Conservation (phyloP, 2,888 invertebrate genomes). For the Euzophera pinguis region DNA sequence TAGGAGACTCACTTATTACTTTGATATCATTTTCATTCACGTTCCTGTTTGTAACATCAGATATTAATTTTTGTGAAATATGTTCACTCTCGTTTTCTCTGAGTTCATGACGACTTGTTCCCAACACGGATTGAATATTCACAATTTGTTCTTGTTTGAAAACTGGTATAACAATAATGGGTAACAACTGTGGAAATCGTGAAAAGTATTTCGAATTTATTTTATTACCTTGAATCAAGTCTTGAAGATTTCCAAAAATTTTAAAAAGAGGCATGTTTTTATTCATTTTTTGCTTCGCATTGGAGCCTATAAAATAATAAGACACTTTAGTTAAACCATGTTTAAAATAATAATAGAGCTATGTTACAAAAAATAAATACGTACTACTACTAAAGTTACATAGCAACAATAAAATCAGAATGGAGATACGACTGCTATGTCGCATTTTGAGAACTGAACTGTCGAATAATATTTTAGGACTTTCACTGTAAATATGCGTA, state of each 20-base stretch:
- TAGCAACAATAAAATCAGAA: conserved; percentile 25
- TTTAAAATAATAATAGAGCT: background rate
- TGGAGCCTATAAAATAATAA: conserved; percentile 25
- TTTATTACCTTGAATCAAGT: conserved; percentile 1
- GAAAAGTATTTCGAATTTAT: background rate
- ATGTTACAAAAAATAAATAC: background rate
- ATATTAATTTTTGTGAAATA: conserved; percentile 22
- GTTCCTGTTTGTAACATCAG: conserved; percentile 11
- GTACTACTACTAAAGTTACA: background rate
- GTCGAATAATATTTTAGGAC: conserved; percentile 17
- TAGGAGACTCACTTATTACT: conserved; percentile 13
- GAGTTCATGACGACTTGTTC: conserved; percentile 32
- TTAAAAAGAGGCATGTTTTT: conserved; percentile 23
- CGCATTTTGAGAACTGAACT: conserved; percentile 49
- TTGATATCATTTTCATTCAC: conserved; percentile 26
- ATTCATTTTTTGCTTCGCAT: conserved; percentile 19
- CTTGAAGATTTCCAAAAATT: conserved; percentile 14
- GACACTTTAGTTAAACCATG: no score
- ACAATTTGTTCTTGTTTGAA: conserved; percentile 39
- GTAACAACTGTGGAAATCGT: conserved; percentile 28
- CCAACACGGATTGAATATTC: conserved; percentile 28
- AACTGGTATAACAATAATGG: conserved; percentile 38
- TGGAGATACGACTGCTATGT: conserved; percentile 33
- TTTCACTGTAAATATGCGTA: conserved; percentile 12
- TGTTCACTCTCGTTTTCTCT: conserved; percentile 26